Conservation (phyloP, 2,888 invertebrate species). For the Xestia sexstrigata region DNA sequence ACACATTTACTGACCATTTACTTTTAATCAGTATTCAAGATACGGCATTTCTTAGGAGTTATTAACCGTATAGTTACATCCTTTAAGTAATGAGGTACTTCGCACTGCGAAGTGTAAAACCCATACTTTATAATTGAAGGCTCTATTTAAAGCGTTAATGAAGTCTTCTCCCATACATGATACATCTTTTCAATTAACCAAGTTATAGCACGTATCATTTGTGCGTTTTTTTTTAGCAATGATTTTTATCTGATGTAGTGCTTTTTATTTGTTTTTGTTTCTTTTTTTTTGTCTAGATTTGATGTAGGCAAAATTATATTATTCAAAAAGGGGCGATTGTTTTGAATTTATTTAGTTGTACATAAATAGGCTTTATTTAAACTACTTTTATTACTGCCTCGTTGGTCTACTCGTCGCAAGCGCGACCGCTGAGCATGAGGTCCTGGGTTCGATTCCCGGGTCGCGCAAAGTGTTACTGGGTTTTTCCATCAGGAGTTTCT, state of each 20-base stretch:
- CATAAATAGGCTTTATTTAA: not conserved
- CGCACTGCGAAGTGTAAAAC: constrained; percentile 49
- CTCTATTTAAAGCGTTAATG: constrained; percentile 60
- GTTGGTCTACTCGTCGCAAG: too few species aligned
- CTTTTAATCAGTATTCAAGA: constrained; percentile 53
- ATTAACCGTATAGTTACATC: constrained; percentile 52
- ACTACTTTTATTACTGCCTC: too few species aligned
- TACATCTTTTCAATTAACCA: constrained; percentile 64
- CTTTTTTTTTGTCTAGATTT: too few species aligned
- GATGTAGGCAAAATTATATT: too few species aligned
- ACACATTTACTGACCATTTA: constrained; percentile 44
- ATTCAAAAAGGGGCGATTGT: not conserved
- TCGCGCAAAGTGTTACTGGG: too few species aligned
- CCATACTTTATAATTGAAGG: constrained; percentile 51
- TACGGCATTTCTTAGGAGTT: constrained; percentile 56
- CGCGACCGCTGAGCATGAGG: too few species aligned
- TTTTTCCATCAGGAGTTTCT: too few species aligned
- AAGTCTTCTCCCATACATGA: constrained; percentile 62
- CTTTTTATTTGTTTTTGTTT: not conserved
- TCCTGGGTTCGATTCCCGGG: too few species aligned
- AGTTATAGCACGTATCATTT: constrained; percentile 32
- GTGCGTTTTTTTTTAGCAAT: constrained; percentile 26
- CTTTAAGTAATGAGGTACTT: constrained; percentile 64
- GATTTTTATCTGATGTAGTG: constrained; percentile 17
- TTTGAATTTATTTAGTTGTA: not conserved